Evolutionary conservation across 2,888 invertebrate genomes (phyloP), one percentile per base, ranked within the genome.

Genomic region (Plusia festucae): DNA sequence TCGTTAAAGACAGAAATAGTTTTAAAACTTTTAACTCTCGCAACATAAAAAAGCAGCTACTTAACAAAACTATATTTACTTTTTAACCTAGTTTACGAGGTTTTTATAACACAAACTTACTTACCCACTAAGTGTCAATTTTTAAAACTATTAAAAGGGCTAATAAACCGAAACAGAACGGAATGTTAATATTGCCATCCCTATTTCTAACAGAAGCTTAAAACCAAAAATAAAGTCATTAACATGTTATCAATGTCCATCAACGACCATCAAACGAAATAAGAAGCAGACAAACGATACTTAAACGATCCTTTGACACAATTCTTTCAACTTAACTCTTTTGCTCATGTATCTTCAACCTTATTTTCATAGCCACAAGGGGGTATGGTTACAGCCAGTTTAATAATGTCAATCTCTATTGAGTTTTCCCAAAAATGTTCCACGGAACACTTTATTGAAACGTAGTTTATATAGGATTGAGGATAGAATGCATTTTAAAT

Each of bases 221-320:
- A 24, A 59, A 46, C 83, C 78, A 79, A 84, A 86, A 85, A 86
- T 87, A 86, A 80, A 80, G 65, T 68, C 76, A 79, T 82, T 85
- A 78, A 79, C 73, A 79, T 79, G 59, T 56, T 81, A 78, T 85
- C 82, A 85, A 84, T 82, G 83, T 81, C 86, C 78, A 85, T 90
- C 89, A 87, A 70, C 69, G 68, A 77, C 78, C 86, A 82, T 86
- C 89, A 87, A 86, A 82, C 84, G 68, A 82, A 87, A 85, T 86
- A 88, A 90, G 86, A 88, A 73, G 65, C 70, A 84, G 77, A 81
- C 73, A 82, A 79, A 82, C 81, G 81, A 57, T 53, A 52, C 65
- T 65, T 72, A 65, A 79, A 79, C 82, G 79, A 86, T 86, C 82
- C 81, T 85, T 68, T 84, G 86, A 85, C 88, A 87, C 85, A 82